These are phyloP conservation scores for Diplosoma virens DNA, from an alignment of 23 tunicate genomes.

Conservation along the genomic window DNA sequence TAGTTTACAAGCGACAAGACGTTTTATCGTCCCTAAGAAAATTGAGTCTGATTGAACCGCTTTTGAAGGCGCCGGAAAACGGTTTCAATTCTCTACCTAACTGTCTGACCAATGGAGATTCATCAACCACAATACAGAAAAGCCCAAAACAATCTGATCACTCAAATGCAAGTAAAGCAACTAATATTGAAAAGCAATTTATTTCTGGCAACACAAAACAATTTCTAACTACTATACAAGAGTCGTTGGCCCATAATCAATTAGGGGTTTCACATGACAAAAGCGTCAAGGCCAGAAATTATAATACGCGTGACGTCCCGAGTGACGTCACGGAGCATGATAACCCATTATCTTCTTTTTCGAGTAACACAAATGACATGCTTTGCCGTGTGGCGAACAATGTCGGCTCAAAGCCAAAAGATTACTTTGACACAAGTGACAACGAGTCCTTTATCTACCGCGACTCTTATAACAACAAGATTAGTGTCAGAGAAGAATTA, in stretches of 20 bases:
- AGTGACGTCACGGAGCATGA: background rate
- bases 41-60: conserved; percentile 46
- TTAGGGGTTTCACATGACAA: too few species aligned
- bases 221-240: too few species aligned
- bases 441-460: conserved; percentile 30
- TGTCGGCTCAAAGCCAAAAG: background rate
- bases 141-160: too few species aligned
- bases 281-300: too few species aligned
- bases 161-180: too few species aligned
- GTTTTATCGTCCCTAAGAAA: conserved; percentile 46
- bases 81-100: too few species aligned
- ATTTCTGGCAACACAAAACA: too few species aligned
- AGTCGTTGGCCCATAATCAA: too few species aligned
- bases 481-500: background rate
- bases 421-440: conserved; percentile 15
- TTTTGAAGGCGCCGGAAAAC: conserved; percentile 4
- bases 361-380: background rate
- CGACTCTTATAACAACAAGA: conserved; percentile 25
- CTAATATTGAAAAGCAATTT: too few species aligned
- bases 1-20: background rate
- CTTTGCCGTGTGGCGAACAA: background rate
- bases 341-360: background rate
- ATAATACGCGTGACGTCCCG: too few species aligned
- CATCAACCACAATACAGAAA: too few species aligned
- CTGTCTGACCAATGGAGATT: too few species aligned